Evolutionary conservation across 2,888 invertebrate genomes (phyloP), one percentile per base, ranked within the genome.

Genomic region (Tryphoninae sp.): DNA sequence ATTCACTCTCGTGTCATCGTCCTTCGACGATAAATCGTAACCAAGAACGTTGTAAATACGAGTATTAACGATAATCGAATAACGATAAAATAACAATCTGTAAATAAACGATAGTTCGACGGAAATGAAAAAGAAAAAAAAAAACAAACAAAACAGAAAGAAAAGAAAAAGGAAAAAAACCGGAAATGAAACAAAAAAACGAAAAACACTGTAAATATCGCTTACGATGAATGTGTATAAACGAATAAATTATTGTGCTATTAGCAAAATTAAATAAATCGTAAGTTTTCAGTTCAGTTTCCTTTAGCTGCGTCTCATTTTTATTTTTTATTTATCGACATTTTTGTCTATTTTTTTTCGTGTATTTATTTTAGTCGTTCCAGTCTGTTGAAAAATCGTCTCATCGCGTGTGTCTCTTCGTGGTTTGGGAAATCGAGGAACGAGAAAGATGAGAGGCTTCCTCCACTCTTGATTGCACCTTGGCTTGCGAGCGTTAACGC

Each of bases 171-270:
- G 4, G 6, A 33, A 33, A 33, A 4, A 33, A 33, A 26, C 2
- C 33, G 33, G 33, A 6, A 33, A 2, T 33, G 7, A 33, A 33
- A 33, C 0, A 76, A 68, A 71, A 82, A 78, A 86, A 83, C 73
- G 23, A 89, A 88, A 90, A 90, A 88, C 89, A 83, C 83, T 91
- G 91, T 91, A 91, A 89, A 91, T 91, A 91, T 84, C 85, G 87
- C 85, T 86, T 87, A 87, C 79, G 86, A 87, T 89, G 82, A 86
- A 88, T 91, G 90, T 91, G 90, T 87, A 89, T 88, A 90, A 89
- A 86, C 76, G 86, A 90, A 88, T 90, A 90, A 90, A 90, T 90
- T 89, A 89, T 90, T 90, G 89, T 87, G 85, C 84, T 79, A 85
- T 84, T 83, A 83, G 76, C 73, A 78, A 81, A 45, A 82, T 79